phyloP scores from a whole-genome alignment of 2,797 vertebrate genomes.

The Sternotherus odoratus region DNA sequence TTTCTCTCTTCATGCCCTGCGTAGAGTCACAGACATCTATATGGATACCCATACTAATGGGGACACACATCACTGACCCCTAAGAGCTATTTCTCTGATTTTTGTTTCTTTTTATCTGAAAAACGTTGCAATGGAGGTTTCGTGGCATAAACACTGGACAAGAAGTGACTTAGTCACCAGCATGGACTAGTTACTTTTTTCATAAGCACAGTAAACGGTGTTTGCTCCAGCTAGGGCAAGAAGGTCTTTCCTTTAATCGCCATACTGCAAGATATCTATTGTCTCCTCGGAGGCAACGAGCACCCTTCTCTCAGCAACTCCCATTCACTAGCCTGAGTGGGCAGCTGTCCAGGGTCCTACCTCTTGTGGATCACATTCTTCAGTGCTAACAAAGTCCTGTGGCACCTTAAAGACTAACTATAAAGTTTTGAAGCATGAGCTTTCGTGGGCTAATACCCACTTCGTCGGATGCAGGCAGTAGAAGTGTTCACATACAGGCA shows the following conservation, averaged over 20 bases:
- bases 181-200: background rate
- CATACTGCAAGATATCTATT: no score
- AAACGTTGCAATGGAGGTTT: background rate
- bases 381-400: no score
- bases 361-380: background rate
- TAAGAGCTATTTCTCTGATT: background rate
- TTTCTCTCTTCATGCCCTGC: background rate
- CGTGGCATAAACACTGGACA: background rate
- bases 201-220: background rate
- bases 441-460: no score
- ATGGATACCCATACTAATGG: background rate
- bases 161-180: background rate
- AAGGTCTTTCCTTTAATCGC: no score
- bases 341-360: background rate
- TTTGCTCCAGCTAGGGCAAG: no score
- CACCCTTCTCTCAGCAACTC: background rate
- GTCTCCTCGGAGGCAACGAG: no score
- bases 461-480: no score
- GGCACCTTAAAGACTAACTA: no score
- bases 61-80: accelerated
- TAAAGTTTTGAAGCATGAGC: no score
- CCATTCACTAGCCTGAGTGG: background rate
- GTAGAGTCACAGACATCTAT: background rate
- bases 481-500: no score
- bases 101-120: background rate